Evolutionary conservation across 2,888 invertebrate genomes (phyloP).

Genomic region (Operophtera brumata): DNA sequence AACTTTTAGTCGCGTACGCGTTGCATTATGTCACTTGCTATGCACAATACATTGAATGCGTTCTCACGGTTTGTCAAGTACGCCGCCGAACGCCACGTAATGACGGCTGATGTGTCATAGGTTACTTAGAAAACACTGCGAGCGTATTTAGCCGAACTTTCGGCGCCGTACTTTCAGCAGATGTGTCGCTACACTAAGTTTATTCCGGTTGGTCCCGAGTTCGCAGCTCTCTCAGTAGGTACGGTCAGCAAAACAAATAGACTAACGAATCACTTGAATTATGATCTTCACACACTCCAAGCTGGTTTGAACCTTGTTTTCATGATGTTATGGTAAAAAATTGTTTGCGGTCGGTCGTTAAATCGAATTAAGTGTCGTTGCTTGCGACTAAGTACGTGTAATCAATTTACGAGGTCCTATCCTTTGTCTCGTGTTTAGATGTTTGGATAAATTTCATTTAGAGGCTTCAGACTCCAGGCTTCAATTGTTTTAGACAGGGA

Average conservation of each 20-base stretch:
- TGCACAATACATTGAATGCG: too few relatives aligned
- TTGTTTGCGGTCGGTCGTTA: background rate
- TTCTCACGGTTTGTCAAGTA: too few relatives aligned
- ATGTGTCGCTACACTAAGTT: background rate
- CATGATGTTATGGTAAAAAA: background rate
- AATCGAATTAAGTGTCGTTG: slow-evolving; percentile 17
- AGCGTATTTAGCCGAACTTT: too few relatives aligned
- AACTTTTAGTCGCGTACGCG: too few relatives aligned
- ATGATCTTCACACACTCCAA: background rate
- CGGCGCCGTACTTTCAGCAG: too few relatives aligned
- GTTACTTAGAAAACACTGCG: too few relatives aligned
- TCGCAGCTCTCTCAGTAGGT: slow-evolving; percentile 9
- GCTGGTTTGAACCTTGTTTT: background rate
- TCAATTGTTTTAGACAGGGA: too few relatives aligned
- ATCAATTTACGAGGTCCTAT: slow-evolving; percentile 17
- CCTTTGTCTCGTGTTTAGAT: slow-evolving; percentile 9
- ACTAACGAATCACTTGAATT: slow-evolving; percentile 16
- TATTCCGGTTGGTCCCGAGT: background rate
- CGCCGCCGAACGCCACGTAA: too few relatives aligned
- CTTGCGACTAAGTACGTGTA: slow-evolving; percentile 14
- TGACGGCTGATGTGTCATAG: too few relatives aligned
- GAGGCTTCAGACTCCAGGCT: background rate
- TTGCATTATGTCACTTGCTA: too few relatives aligned
- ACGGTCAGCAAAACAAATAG: slow-evolving; percentile 21
- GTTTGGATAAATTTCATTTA: slow-evolving; percentile 2